A percentile compares a stretch with the other conserved stretches of the same genome.
These are phyloP conservation scores for Sitodiplosis mosellana DNA, from an alignment of 1,140 invertebrate species.

Conservation along the genomic window DNA sequence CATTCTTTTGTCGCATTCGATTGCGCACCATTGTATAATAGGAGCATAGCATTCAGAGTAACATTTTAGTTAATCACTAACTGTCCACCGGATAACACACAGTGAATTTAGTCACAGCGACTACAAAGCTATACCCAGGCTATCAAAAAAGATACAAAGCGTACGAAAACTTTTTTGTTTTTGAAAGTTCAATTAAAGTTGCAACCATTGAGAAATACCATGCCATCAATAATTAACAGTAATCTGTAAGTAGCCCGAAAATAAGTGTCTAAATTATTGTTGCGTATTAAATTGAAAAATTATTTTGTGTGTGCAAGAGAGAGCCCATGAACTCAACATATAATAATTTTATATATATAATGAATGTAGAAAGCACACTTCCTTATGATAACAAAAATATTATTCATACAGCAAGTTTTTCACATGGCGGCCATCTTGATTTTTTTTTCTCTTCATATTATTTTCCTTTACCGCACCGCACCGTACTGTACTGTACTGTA, in stretches of 20 bases:
- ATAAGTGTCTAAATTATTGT: too few species aligned
- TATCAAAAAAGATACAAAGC: not conserved
- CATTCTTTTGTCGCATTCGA: not conserved
- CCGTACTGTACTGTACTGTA: too few species aligned
- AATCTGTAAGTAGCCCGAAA: not conserved
- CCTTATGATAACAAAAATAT: too few species aligned
- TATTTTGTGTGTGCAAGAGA: too few species aligned
- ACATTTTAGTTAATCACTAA: not conserved
- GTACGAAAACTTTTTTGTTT: not conserved
- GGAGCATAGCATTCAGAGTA: not conserved
- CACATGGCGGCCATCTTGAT: too few species aligned
- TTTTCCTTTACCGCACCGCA: too few species aligned
- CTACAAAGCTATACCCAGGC: not conserved
- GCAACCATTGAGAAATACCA: constrained; percentile 1
- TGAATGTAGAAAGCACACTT: too few species aligned
- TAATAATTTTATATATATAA: too few species aligned
- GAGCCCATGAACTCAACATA: too few species aligned
- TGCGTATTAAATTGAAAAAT: too few species aligned
- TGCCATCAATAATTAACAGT: constrained; percentile 1
- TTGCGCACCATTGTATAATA: not conserved
- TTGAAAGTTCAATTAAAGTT: not conserved
- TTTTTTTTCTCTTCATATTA: too few species aligned
- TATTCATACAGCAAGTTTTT: too few species aligned
- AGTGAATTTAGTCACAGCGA: not conserved
- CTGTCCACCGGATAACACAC: not conserved